Conservation (phyloP, 2,888 invertebrate genomes). For the Pandemis cinnamomeana region DNA sequence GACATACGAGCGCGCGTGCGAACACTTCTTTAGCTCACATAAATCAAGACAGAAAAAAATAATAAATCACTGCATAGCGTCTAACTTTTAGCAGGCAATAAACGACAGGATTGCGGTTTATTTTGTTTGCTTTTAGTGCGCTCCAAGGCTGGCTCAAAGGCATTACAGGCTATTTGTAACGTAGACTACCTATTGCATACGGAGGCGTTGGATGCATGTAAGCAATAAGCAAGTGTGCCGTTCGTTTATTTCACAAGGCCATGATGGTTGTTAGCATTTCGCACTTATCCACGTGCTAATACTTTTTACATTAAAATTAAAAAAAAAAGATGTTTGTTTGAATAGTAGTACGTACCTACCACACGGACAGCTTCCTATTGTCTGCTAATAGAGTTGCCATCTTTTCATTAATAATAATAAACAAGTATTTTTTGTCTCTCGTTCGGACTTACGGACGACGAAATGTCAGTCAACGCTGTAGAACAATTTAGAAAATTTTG, state of each 20-base stretch:
- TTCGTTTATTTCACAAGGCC: slow-evolving; percentile 20
- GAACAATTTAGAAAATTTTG: slow-evolving; percentile 47
- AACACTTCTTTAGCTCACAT: slow-evolving; percentile 66
- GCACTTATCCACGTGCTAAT: not conserved
- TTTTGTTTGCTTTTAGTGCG: slow-evolving; percentile 51
- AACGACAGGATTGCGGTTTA: slow-evolving; percentile 54
- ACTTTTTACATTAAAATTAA: not conserved
- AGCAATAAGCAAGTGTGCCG: slow-evolving; percentile 2
- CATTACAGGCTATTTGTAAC: slow-evolving; percentile 16
- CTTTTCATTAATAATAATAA: not conserved
- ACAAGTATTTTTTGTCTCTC: slow-evolving; percentile 23
- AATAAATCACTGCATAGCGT: slow-evolving; percentile 60
- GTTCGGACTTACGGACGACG: slow-evolving; percentile 44
- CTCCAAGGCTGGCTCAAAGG: slow-evolving; percentile 41
- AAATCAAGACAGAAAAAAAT: slow-evolving; percentile 65
- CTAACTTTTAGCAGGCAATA: slow-evolving; percentile 59
- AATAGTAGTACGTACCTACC: not conserved
- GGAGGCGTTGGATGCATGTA: slow-evolving; percentile 9
- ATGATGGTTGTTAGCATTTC: not conserved
- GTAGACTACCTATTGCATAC: slow-evolving; percentile 21
- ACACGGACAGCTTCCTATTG: not conserved
- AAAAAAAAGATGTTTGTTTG: not conserved
- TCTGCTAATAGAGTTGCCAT: slow-evolving; percentile 6
- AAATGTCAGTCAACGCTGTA: slow-evolving; percentile 49
- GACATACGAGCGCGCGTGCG: slow-evolving; percentile 60